Percentiles rank a stretch among this genome's conserved stretches.
Evolutionary conservation across 2,113 vertebrate genomes (phyloP).

Genomic region (Heloderma charlesbogerti): DNA sequence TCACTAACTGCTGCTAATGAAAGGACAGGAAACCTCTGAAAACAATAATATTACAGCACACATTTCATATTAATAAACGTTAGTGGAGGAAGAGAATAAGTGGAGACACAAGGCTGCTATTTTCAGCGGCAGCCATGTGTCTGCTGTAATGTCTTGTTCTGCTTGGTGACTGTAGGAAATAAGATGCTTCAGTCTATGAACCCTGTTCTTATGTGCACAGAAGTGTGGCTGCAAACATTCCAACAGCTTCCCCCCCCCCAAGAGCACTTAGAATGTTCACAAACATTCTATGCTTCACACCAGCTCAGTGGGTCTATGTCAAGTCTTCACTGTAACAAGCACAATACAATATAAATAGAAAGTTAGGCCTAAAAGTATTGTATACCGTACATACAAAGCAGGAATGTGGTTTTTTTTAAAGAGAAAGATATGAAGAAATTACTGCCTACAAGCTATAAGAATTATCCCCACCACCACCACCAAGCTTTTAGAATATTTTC

Average conservation of each 20-base stretch:
- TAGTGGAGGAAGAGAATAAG: background rate
- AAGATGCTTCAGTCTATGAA: background rate
- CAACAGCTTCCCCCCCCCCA: background rate
- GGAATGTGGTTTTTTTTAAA: background rate
- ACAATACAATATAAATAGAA: background rate
- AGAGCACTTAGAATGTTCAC: background rate
- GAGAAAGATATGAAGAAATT: constrained; percentile 6
- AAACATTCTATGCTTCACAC: background rate
- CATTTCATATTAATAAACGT: background rate
- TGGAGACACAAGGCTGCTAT: background rate
- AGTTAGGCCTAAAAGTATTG: constrained; percentile 31
- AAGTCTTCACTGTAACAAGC: background rate
- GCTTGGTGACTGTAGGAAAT: background rate
- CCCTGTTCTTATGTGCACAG: background rate
- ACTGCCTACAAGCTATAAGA: constrained; percentile 3
- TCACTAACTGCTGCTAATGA: background rate
- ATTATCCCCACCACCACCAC: constrained; percentile 10
- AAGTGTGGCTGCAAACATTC: background rate
- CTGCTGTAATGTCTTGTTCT: background rate
- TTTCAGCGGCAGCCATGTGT: background rate
- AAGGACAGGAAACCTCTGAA: background rate
- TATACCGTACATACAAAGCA: constrained; percentile 18
- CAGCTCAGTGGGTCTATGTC: constrained; percentile 11
- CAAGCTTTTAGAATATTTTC: constrained; percentile 48
- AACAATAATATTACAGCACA: background rate